phyloP scores from a whole-genome alignment of 2,888 invertebrate genomes.

The Aquatica leii region DNA sequence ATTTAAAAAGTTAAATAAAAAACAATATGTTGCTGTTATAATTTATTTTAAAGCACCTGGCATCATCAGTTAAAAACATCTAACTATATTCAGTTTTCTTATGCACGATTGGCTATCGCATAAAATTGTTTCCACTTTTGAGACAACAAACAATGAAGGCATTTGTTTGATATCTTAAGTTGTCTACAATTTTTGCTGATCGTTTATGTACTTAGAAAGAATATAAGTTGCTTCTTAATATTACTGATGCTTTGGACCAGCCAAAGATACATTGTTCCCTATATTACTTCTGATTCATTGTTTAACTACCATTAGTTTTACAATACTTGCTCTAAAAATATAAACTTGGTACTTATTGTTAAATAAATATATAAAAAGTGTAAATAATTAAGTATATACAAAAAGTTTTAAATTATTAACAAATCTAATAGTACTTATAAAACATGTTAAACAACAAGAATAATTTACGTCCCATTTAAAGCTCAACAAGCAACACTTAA shows the following conservation, averaged over 20 bases:
- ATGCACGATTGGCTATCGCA: constrained; percentile 14
- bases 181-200: background rate
- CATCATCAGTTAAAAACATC: constrained; percentile 30
- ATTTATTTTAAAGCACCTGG: constrained; percentile 26
- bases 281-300: constrained; percentile 2
- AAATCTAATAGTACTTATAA: too few species aligned
- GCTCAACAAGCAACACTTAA: too few species aligned
- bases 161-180: constrained; percentile 44
- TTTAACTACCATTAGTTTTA: background rate
- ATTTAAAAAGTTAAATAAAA: background rate
- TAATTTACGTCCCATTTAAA: too few species aligned
- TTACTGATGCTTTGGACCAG: constrained; percentile 40
- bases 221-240: background rate
- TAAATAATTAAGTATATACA: too few species aligned
- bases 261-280: constrained; percentile 40
- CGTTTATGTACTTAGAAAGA: too few species aligned
- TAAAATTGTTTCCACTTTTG: constrained; percentile 13
- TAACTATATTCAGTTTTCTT: constrained; percentile 18
- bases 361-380: too few species aligned
- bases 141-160: constrained; percentile 52
- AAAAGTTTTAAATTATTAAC: too few species aligned
- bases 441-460: too few species aligned
- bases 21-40: constrained; percentile 27
- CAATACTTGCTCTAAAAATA: background rate
- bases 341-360: too few species aligned